phyloP scores from a whole-genome alignment of 1,140 invertebrate species.

The Aradophagus sp. region DNA sequence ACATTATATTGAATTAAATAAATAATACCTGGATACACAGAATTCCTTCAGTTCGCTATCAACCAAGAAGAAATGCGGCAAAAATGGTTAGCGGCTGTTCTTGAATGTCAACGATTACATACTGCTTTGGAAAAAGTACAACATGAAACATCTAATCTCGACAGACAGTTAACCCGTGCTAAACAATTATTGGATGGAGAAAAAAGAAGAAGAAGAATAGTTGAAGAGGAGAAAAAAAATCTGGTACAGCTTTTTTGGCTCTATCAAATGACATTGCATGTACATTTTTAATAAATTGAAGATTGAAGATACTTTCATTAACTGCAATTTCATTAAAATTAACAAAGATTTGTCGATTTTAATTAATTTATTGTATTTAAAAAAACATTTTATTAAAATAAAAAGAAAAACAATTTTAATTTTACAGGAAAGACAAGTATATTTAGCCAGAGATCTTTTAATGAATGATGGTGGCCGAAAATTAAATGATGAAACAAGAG shows the following conservation, averaged over 20 bases:
- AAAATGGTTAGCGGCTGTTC: slow-evolving; percentile 80
- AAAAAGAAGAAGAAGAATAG: slow-evolving; percentile 78
- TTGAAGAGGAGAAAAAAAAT: slow-evolving; percentile 79
- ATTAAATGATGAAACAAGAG: slow-evolving; percentile 84
- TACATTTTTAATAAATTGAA: no score
- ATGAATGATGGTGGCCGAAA: slow-evolving; percentile 81
- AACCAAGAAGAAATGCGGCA: slow-evolving; percentile 82
- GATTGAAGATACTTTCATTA: no score
- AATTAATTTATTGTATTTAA: no score
- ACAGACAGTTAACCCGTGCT: slow-evolving; percentile 85
- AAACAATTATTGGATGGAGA: slow-evolving; percentile 86
- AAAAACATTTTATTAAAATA: no score
- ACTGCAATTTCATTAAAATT: no score
- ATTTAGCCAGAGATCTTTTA: slow-evolving; percentile 82
- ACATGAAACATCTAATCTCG: slow-evolving; percentile 80
- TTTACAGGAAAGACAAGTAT: slow-evolving; percentile 82
- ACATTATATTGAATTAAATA: slow-evolving; percentile 13
- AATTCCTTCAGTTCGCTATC: slow-evolving; percentile 82
- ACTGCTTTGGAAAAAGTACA: slow-evolving; percentile 80
- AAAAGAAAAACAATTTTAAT: slow-evolving; percentile 13
- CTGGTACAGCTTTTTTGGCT: no score
- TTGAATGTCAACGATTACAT: slow-evolving; percentile 81
- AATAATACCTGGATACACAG: slow-evolving; percentile 70
- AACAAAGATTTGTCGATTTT: no score
- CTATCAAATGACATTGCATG: no score